Percentiles rank a stretch among this genome's conserved stretches.
phyloP scores from a whole-genome alignment of 2,797 vertebrate genomes.

The Lagodon rhomboides region DNA sequence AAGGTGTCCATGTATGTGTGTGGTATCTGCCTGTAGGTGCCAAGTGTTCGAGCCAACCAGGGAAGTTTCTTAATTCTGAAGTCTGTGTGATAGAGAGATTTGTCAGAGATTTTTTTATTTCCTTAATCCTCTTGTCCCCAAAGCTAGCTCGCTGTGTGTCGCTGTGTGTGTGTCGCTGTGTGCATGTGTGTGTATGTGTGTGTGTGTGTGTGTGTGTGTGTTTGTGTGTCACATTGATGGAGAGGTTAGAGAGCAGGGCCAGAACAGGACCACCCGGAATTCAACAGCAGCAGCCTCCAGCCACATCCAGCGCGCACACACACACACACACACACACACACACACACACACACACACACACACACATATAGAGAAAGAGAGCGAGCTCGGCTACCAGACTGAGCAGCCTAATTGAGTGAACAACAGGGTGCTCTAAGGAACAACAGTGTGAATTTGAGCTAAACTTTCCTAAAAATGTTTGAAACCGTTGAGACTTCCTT shows the following conservation, averaged over 20 bases:
- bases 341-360: slow-evolving; percentile 39
- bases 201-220: slow-evolving; percentile 42
- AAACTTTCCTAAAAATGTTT: slow-evolving; percentile 72
- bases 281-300: slow-evolving; percentile 83
- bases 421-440: slow-evolving; percentile 82
- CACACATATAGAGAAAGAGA: slow-evolving; percentile 41
- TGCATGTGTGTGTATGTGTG: slow-evolving; percentile 7
- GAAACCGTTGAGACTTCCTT: slow-evolving; percentile 53
- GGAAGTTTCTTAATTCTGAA: slow-evolving; percentile 67
- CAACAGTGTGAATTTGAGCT: slow-evolving; percentile 73
- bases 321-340: slow-evolving; percentile 8
- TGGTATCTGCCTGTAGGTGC: slow-evolving; percentile 52
- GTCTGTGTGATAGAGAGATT: slow-evolving; percentile 72
- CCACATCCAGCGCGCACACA: slow-evolving; percentile 64
- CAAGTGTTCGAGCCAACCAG: slow-evolving; percentile 52
- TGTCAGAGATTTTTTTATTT: slow-evolving; percentile 62
- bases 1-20: slow-evolving; percentile 58
- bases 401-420: slow-evolving; percentile 87
- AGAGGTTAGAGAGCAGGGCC: slow-evolving; percentile 86
- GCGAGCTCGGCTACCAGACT: slow-evolving; percentile 71
- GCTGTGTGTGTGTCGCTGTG: slow-evolving; percentile 7
- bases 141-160: slow-evolving; percentile 45
- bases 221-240: slow-evolving; percentile 80
- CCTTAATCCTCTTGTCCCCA: slow-evolving; percentile 77
- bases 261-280: slow-evolving; percentile 86